Percentiles rank a stretch among this genome's conserved stretches.
phyloP scores from a whole-genome alignment of 2,888 invertebrate genomes.

The Pristionchus japonicus region DNA sequence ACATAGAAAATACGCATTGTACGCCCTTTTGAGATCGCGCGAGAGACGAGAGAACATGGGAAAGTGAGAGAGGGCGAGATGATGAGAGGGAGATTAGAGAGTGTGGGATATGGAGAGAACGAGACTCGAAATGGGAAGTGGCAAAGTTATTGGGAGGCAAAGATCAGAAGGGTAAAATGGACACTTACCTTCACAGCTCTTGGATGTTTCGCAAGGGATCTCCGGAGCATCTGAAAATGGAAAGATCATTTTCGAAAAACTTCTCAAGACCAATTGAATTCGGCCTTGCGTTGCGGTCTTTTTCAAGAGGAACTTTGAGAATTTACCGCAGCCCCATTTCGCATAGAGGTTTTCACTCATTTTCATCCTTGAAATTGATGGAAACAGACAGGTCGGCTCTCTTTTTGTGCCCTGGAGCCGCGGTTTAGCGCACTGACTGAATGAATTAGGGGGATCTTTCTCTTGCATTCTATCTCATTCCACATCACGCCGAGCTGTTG shows the following conservation, averaged over 20 bases:
- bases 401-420: conserved; percentile 30
- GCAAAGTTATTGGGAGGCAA: not conserved
- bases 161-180: not conserved
- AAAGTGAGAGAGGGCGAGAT: not conserved
- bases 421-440: not conserved
- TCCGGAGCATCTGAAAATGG: not conserved
- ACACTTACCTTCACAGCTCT: not conserved
- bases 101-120: not conserved
- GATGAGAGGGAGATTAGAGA: not conserved
- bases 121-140: not conserved
- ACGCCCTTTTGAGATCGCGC: conserved; percentile 28
- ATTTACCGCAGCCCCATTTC: conserved; percentile 41
- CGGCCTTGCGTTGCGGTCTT: conserved; percentile 22
- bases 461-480: no score
- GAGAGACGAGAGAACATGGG: not conserved
- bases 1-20: conserved; percentile 40
- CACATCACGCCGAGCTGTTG: no score
- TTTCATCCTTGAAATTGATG: conserved; percentile 41
- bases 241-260: not conserved
- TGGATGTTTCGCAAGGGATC: not conserved
- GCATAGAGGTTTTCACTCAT: conserved; percentile 18
- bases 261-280: conserved; percentile 16
- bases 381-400: conserved; percentile 33
- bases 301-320: conserved; percentile 40
- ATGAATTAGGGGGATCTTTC: not conserved